Evolutionary conservation across 2,113 vertebrate genomes (phyloP).

Genomic region (Corythornis madagascariensis): DNA sequence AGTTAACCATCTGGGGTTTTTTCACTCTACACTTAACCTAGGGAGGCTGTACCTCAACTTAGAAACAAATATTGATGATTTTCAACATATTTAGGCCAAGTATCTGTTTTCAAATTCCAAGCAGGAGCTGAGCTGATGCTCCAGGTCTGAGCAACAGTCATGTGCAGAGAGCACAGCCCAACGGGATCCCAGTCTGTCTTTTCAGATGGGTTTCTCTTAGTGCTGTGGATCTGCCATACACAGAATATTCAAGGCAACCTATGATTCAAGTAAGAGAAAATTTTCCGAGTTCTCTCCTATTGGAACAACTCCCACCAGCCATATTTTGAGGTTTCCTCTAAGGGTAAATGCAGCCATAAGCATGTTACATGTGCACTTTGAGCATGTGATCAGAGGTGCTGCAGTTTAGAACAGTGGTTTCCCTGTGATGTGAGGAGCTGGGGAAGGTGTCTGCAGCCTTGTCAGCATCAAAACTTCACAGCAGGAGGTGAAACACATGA

Average conservation of each 20-base stretch:
- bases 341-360: neutral
- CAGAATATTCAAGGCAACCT: neutral
- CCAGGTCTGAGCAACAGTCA: neutral
- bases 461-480: conserved; percentile 65
- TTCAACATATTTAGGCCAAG: neutral
- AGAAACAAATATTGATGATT: neutral
- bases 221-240: neutral
- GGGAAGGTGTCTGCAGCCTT: conserved; percentile 47
- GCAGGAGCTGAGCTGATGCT: neutral
- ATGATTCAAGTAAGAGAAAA: neutral
- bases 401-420: conserved; percentile 40
- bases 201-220: neutral
- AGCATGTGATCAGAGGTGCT: conserved; percentile 33
- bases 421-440: conserved; percentile 18
- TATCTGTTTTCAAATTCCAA: neutral
- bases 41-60: neutral
- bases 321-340: neutral
- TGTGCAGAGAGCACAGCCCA: neutral
- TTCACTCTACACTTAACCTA: neutral
- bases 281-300: neutral
- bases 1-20: neutral
- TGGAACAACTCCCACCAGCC: neutral
- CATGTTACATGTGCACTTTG: neutral
- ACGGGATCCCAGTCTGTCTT: neutral
- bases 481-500: conserved; percentile 60